Evolutionary conservation across 1,140 invertebrate genomes (phyloP).

Genomic region (Mamestra configurata): DNA sequence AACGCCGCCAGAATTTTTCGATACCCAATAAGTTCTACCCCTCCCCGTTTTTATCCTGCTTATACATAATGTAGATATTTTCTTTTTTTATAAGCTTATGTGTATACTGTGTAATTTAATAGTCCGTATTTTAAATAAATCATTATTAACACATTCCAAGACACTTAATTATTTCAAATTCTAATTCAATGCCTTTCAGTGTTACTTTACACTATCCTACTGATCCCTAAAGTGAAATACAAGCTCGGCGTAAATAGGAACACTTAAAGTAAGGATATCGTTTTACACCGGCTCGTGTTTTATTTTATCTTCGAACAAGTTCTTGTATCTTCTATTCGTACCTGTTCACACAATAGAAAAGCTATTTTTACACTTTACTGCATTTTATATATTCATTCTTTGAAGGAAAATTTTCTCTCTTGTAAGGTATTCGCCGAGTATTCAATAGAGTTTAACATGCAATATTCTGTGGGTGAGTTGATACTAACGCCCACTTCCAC

Average conservation of each 20-base stretch:
- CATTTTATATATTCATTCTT: neutral
- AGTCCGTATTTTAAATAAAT: no score
- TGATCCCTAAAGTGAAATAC: neutral
- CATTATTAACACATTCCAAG: neutral
- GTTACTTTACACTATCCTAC: slow-evolving; percentile 8
- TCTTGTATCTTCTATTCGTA: neutral
- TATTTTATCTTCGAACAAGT: slow-evolving; percentile 11
- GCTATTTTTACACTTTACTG: slow-evolving; percentile 26
- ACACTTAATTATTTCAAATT: neutral
- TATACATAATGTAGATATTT: no score
- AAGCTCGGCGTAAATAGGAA: slow-evolving; percentile 3
- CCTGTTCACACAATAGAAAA: slow-evolving; percentile 2
- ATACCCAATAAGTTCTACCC: no score
- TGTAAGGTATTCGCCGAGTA: neutral
- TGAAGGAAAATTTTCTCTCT: neutral
- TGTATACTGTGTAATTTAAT: no score
- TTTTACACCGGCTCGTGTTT: slow-evolving; percentile 30
- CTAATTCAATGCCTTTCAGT: neutral
- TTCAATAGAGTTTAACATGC: neutral
- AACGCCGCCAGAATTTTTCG: no score
- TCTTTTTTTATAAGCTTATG: no score
- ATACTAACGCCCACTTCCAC: neutral
- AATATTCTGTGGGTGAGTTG: no score
- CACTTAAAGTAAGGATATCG: slow-evolving; percentile 26
- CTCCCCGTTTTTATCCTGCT: no score